Evolutionary conservation across 2,797 vertebrate species (phyloP), one percentile per base, ranked within the genome.

Genomic region (Rousettus madagascariensis): DNA sequence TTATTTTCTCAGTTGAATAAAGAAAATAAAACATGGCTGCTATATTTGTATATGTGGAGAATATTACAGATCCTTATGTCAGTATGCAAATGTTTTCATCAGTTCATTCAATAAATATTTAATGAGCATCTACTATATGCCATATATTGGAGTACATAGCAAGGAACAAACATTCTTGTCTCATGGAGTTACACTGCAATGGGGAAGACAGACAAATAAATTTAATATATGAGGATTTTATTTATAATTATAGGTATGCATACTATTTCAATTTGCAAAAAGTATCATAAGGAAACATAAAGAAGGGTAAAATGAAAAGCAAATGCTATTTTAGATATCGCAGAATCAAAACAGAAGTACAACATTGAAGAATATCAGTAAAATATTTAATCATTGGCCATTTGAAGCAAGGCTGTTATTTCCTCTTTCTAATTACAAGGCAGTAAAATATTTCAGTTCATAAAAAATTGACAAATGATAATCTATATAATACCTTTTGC

Each of bases 381-480:
- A 26, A 77, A 84, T 43, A 71, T 57, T 71, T 83, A 55, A 75
- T 80, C 74, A 36, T 8, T 59, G 71, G 46, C 53, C 30, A 89
- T 74, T 61, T 72, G 49, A 95, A 85, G 22, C 46, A 90, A 69
- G 15, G 16, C 0, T 69, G 6, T 92, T 87, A 24, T 71, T 71
- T 90, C 19, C 13, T 72, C 65, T 59, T 86, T 68, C 28, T 68
- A 59, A 86, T 30, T 43, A 51, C 1, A 57, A 66, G 41, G 38
- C 10, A 80, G 36, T 84, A 77, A 79, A 91, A 69, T 38, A 78
- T 43, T 88, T 68, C 49, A 68, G 71, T 90, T 53, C 63, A 79
- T 94, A 93, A 84, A 91, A 91, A 93, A 96, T 43, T 63, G 22
- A 65, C 87, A 7, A 66, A 51, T n/a, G n/a, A 26, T 43, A 38